These are phyloP conservation scores for Brenthis ino DNA, from an alignment of 2,888 invertebrate species.

Conservation along the genomic window DNA sequence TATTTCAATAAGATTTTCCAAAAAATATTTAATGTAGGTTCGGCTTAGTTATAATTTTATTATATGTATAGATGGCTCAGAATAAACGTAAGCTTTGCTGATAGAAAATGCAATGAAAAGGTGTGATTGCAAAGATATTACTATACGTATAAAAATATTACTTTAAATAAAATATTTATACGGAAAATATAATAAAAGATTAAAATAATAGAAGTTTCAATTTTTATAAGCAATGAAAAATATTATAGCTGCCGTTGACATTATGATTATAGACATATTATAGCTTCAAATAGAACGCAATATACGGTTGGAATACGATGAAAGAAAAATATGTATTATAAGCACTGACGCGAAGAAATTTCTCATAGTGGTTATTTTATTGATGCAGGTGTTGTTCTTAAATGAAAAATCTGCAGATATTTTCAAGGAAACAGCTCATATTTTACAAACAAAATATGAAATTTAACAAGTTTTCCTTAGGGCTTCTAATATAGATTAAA, in stretches of 20 bases:
- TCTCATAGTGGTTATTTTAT: constrained; percentile 17
- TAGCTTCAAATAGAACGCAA: constrained; percentile 15
- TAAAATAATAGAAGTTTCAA: too few species aligned
- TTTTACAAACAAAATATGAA: not conserved
- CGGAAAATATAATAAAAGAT: too few species aligned
- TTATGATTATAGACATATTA: constrained; percentile 10
- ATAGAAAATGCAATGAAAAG: too few species aligned
- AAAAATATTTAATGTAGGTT: too few species aligned
- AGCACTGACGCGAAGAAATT: constrained; percentile 11
- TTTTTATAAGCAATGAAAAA: not conserved
- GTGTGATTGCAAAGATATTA: too few species aligned
- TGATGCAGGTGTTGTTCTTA: constrained; percentile 18
- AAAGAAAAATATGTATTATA: constrained; percentile 16
- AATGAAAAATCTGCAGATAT: constrained; percentile 10
- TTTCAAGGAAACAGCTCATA: not conserved
- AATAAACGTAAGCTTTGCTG: too few species aligned
- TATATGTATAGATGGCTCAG: too few species aligned
- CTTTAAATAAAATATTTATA: too few species aligned
- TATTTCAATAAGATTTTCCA: too few species aligned
- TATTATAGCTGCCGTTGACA: not conserved
- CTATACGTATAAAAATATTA: too few species aligned
- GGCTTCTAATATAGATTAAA: too few species aligned
- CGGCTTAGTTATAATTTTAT: too few species aligned
- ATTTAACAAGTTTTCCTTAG: not conserved
- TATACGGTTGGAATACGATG: constrained; percentile 10